A percentile compares a stretch with the other conserved stretches of the same genome.
Conservation (phyloP, 2,888 invertebrate genomes). For the Luperina testacea region DNA sequence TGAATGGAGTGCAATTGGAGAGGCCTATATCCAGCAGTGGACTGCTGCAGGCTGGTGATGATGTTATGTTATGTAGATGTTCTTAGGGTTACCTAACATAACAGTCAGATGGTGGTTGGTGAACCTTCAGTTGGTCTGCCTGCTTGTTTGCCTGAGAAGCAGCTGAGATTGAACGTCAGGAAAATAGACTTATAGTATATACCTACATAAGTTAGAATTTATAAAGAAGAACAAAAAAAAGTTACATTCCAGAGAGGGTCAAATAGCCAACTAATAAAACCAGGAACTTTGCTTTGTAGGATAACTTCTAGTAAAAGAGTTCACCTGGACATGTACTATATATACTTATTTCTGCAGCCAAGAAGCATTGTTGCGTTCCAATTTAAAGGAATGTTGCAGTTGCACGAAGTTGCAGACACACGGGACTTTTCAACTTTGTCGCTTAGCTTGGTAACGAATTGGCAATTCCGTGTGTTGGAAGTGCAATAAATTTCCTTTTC, state of each 20-base stretch:
- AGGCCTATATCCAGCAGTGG: too few relatives aligned
- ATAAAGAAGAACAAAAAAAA: too few relatives aligned
- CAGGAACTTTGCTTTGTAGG: slow-evolving; percentile 8
- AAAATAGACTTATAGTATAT: neutral
- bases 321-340: slow-evolving; percentile 7
- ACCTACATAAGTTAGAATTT: neutral
- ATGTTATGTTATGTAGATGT: too few relatives aligned
- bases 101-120: too few relatives aligned
- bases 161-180: too few relatives aligned
- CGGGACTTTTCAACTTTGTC: slow-evolving; percentile 29
- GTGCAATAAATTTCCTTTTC: slow-evolving; percentile 26
- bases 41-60: too few relatives aligned
- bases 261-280: slow-evolving; percentile 15
- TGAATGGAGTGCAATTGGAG: too few relatives aligned
- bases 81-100: too few relatives aligned
- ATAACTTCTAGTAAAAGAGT: slow-evolving; percentile 24
- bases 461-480: slow-evolving; percentile 27
- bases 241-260: neutral
- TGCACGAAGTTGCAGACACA: slow-evolving; percentile 25
- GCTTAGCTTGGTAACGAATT: slow-evolving; percentile 39
- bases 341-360: neutral
- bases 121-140: too few relatives aligned
- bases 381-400: slow-evolving; percentile 16
- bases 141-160: too few relatives aligned
- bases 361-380: slow-evolving; percentile 37